Percentiles rank a stretch among this genome's conserved stretches.
These are phyloP conservation scores for Orthosia incerta DNA, from an alignment of 2,888 invertebrate genomes.

Conservation along the genomic window DNA sequence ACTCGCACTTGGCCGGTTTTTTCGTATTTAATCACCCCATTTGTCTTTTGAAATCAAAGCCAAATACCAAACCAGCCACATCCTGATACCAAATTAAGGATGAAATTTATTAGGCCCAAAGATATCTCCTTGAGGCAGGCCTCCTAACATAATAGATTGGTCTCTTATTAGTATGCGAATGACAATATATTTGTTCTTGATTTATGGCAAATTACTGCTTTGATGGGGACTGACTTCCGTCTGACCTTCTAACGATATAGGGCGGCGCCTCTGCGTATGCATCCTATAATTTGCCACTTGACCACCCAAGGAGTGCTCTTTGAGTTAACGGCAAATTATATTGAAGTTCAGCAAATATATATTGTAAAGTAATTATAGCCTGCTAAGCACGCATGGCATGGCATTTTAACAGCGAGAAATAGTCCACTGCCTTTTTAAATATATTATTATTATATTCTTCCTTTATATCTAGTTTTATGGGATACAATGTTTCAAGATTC, in stretches of 20 bases:
- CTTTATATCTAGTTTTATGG: neutral
- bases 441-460: too few relatives aligned
- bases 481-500: too few relatives aligned
- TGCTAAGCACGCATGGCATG: constrained; percentile 9
- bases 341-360: constrained; percentile 16
- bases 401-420: constrained; percentile 17
- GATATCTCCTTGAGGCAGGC: constrained; percentile 38
- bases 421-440: constrained; percentile 2
- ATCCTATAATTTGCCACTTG: constrained; percentile 50
- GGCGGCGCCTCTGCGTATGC: neutral
- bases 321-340: constrained; percentile 27
- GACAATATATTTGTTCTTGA: constrained; percentile 49
- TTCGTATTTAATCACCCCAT: constrained; percentile 26
- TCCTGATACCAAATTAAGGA: constrained; percentile 14
- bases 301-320: constrained; percentile 29
- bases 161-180: constrained; percentile 50
- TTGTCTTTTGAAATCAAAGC: constrained; percentile 29
- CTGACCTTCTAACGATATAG: constrained; percentile 19
- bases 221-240: constrained; percentile 32
- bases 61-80: too few relatives aligned
- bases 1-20: too few relatives aligned
- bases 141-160: constrained; percentile 34
- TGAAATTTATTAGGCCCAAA: constrained; percentile 31
- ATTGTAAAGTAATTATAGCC: constrained; percentile 36
- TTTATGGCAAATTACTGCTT: constrained; percentile 50